A percentile compares a stretch with the other conserved stretches of the same genome.
These are phyloP conservation scores for Heliconius hermathena DNA, from an alignment of 1,140 invertebrate genomes.

Conservation along the genomic window DNA sequence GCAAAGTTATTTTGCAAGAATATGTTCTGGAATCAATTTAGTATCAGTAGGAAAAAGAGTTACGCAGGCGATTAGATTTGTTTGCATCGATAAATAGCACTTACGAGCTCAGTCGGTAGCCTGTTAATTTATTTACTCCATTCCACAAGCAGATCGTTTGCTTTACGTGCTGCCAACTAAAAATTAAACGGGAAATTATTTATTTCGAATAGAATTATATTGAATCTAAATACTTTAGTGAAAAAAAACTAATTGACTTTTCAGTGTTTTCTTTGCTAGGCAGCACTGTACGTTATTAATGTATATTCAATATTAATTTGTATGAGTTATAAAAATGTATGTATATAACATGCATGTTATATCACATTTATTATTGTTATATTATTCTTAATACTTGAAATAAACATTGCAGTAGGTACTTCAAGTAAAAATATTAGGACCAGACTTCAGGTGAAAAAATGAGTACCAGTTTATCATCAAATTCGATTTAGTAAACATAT, in stretches of 20 bases:
- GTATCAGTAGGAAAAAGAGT: constrained; percentile 37
- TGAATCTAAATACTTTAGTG: neutral
- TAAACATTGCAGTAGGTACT: no score
- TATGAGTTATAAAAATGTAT: no score
- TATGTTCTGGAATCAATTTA: constrained; percentile 33
- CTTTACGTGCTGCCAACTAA: constrained; percentile 30
- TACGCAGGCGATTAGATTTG: constrained; percentile 43
- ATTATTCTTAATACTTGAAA: no score
- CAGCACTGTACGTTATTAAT: neutral
- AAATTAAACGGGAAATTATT: constrained; percentile 15
- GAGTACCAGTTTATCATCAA: no score
- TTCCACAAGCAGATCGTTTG: constrained; percentile 32
- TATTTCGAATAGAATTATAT: neutral
- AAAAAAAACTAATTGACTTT: neutral
- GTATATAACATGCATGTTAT: no score
- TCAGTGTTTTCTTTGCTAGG: neutral
- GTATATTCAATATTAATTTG: neutral
- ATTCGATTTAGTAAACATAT: no score
- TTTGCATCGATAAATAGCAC: constrained; percentile 42
- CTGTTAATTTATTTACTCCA: constrained; percentile 44
- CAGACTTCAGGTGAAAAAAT: no score
- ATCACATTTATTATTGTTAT: no score
- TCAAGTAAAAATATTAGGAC: no score
- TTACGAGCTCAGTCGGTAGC: constrained; percentile 38
- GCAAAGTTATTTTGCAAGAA: constrained; percentile 8